Evolutionary conservation across 2,797 vertebrate genomes (phyloP), one percentile per base, ranked within the genome.

Genomic region (Channallabes apus): DNA sequence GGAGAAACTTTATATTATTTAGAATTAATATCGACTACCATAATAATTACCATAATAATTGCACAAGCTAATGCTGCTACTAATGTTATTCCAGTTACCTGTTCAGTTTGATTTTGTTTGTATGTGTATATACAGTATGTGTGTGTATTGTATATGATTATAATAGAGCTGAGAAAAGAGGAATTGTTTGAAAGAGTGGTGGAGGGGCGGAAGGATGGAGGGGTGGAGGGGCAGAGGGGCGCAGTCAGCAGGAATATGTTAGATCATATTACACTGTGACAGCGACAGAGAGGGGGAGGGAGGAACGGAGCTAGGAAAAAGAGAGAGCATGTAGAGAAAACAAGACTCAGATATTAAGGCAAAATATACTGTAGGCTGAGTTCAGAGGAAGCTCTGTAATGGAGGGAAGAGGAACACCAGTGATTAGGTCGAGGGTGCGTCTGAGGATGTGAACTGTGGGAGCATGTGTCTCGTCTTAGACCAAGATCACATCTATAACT

Each of bases 211-310:
- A 24, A 12, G 38, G 90, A 88, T 89, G 90, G 91, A 90, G 84
- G 88, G 90, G 89, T 86, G 89, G 62, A 59, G 64, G 51, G 91
- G 89, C 88, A 89, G 91, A 91, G 84, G 89, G 90, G 89, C 86
- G 88, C 91, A 82, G 92, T 90, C 92, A 92, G 93, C 92, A 87
- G 88, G 90, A 93, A 12, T 56, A 27, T 27, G 18, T 18, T 62
- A 61, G 64, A 80, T 85, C 84, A 80, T 59, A 85, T 85, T 85
- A 91, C 93, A 94, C 94, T 89, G 93, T 94, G 93, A 90, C 93
- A 95, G 94, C 93, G 93, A 90, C 89, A 89, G 73, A 76, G 24
- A 67, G 71, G 75, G n/a, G 35, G 20, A 62, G 68, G 22, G 18
- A 46, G 35, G 18, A 29, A 32, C n/a, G 14, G 51, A 80, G 15